These are phyloP conservation scores for Heliconius ismenius DNA, from an alignment of 2,888 invertebrate species.

Conservation along the genomic window DNA sequence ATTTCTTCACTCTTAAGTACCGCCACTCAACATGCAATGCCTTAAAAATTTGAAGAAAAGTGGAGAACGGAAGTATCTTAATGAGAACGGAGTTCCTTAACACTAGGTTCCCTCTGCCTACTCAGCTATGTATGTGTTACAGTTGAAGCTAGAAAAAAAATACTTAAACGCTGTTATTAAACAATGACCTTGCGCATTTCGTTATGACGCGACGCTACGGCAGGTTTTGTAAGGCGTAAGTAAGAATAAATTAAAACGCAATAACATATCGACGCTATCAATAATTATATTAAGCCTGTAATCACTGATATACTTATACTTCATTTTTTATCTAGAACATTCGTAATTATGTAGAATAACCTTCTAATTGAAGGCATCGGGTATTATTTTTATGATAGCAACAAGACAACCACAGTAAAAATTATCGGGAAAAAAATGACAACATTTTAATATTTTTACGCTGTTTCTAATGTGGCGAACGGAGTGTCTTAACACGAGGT, in stretches of 20 bases:
- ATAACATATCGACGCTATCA: constrained; percentile 14
- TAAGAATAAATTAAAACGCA: constrained; percentile 13
- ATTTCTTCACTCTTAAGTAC: background rate
- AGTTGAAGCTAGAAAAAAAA: background rate
- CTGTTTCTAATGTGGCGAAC: no score
- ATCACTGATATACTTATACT: background rate
- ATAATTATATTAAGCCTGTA: constrained; percentile 12
- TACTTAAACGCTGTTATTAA: constrained; percentile 7
- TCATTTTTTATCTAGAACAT: background rate
- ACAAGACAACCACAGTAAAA: background rate
- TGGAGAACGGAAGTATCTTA: background rate
- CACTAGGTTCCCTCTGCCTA: background rate
- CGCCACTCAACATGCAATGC: background rate
- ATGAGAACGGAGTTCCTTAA: background rate
- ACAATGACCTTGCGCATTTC: constrained; percentile 5
- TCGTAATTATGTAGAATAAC: background rate
- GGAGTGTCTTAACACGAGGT: background rate
- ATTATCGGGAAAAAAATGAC: background rate
- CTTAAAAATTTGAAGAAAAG: background rate
- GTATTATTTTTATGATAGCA: background rate
- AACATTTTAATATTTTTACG: no score
- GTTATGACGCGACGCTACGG: background rate
- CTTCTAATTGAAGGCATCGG: background rate
- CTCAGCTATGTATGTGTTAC: background rate
- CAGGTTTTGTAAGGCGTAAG: background rate